Percentiles rank a stretch among this genome's conserved stretches.
Conservation (phyloP, 2,797 vertebrate species). For the Hozukius guyotensis region DNA sequence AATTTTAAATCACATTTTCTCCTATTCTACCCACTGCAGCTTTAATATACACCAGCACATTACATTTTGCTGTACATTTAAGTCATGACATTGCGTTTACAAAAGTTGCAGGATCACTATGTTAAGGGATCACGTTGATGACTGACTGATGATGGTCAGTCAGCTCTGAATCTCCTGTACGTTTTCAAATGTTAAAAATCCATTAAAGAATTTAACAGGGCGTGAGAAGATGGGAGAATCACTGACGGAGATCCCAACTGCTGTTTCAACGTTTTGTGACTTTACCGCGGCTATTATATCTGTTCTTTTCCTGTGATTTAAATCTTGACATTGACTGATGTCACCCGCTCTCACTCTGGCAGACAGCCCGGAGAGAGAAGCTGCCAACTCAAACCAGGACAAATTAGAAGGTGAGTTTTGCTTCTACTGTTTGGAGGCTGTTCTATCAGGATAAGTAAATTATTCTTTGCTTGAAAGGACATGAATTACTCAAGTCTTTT, state of each 20-base stretch:
- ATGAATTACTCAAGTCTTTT: not conserved
- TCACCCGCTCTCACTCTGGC: constrained; percentile 16
- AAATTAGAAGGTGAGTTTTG: constrained; percentile 19
- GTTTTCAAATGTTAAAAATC: not conserved
- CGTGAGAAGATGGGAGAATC: not conserved
- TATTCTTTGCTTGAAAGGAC: not conserved
- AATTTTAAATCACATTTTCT: too few relatives aligned
- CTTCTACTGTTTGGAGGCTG: not conserved
- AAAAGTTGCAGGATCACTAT: not conserved
- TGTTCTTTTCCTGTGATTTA: constrained; percentile 14
- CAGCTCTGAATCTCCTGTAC: not conserved
- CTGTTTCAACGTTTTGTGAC: not conserved
- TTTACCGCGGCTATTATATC: not conserved
- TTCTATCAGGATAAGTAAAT: not conserved
- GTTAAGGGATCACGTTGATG: not conserved
- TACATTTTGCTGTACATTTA: not conserved
- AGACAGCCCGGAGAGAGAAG: constrained; percentile 20
- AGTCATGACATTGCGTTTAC: not conserved
- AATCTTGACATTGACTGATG: constrained; percentile 52
- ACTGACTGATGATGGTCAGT: not conserved
- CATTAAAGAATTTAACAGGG: not conserved
- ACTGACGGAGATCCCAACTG: not conserved
- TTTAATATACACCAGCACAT: not conserved
- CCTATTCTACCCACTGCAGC: too few relatives aligned
- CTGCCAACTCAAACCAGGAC: constrained; percentile 13